These are phyloP conservation scores for Drosophila arawakana DNA, from an alignment of 1,140 invertebrate genomes.

Conservation along the genomic window DNA sequence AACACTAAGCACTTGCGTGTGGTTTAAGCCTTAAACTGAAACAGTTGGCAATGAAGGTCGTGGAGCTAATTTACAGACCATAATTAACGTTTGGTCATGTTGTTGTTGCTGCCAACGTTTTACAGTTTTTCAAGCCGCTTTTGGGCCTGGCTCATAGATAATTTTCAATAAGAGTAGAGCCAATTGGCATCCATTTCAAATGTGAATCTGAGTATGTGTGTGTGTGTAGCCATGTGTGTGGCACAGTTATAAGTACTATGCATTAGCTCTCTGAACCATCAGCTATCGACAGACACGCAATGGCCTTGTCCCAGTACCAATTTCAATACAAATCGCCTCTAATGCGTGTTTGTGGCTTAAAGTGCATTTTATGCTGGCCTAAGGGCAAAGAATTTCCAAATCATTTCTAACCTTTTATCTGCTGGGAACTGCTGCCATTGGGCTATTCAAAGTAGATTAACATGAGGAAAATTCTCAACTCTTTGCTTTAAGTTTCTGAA, in stretches of 20 bases:
- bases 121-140: constrained; percentile 62
- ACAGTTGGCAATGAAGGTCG: constrained; percentile 67
- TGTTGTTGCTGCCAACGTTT: constrained; percentile 55
- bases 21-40: constrained; percentile 32
- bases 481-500: too few species aligned
- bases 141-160: constrained; percentile 58
- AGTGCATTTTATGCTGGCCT: constrained; percentile 49
- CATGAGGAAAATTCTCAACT: too few species aligned
- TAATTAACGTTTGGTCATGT: constrained; percentile 67
- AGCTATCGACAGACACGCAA: constrained; percentile 60
- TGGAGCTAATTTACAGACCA: constrained; percentile 66
- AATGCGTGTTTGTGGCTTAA: constrained; percentile 35
- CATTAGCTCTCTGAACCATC: constrained; percentile 64
- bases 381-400: constrained; percentile 37
- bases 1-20: constrained; percentile 46
- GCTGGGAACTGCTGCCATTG: constrained; percentile 6
- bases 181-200: constrained; percentile 40
- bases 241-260: constrained; percentile 29
- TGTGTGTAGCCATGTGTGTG: constrained; percentile 46
- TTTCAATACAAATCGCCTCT: constrained; percentile 13
- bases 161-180: constrained; percentile 62
- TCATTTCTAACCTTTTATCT: constrained; percentile 13
- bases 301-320: constrained; percentile 52
- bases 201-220: neutral
- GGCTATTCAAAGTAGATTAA: neutral